Base-by-base conservation (phyloP, 64 coral and sea anemone genomes). In the Catalaphyllia jardinei region DNA sequence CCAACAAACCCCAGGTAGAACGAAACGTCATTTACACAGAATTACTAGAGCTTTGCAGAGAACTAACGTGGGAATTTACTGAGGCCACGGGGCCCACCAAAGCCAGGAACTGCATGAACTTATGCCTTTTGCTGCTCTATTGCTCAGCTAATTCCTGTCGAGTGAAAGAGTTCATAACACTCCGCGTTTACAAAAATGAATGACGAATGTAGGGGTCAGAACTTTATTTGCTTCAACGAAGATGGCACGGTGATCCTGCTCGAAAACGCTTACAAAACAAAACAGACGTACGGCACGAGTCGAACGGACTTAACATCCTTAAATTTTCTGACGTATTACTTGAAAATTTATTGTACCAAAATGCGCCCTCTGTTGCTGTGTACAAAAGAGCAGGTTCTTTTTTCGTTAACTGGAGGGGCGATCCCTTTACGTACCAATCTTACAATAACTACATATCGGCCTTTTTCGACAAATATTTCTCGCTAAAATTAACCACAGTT, bases 381-480 rank as follows among this genome's bases (percentile, higher is more conserved):
- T 14, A 67, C 67, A 4, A 86, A 73, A 54, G 38, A 52, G 5
- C 83, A 73, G 65, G 73, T 29, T 86, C 18, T 35, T 73, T 86
- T 52, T 73, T 73, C 14, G 83, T 86, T 14, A 73, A 52, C 33
- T 27, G 2, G 27, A 49, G 71, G 22, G 69, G 65, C 24, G 71
- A 73, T 54, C 83, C 83, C 10, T 86, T 86, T 29, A 54, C 19
- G 16, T 12, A 52, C 0, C 0, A 39, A 29, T 73, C 83, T 22
- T 86, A 72, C 29, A 29, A 4, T 19, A 50, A 86, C 55, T 86
- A 86, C 83, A 65, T 86, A 17, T 50, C 65, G 8, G 51, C 1
- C 39, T 50, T 74, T 51, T 86, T 86, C 29, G 38, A 72, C 17
- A 86, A 73, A 52, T 86, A 86, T 52, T 86, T 69, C 20, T 25